phyloP scores from a whole-genome alignment of 1,140 invertebrate genomes.

The Cecropterus lyciades region DNA sequence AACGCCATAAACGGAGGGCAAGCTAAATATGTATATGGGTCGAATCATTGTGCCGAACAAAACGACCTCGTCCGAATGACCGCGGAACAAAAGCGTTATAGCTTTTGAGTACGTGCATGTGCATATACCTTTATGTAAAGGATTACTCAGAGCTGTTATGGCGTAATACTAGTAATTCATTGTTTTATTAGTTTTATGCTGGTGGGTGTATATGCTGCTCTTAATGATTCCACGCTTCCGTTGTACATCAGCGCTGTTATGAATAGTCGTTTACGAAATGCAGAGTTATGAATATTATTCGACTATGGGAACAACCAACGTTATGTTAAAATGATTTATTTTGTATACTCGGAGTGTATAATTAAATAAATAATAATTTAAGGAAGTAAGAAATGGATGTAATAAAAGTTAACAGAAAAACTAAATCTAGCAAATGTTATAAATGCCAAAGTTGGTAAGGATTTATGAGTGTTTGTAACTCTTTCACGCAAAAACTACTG shows the following conservation, averaged over 20 bases:
- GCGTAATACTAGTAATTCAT: slow-evolving; percentile 8
- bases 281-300: neutral
- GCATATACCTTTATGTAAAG: slow-evolving; percentile 21
- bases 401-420: no score
- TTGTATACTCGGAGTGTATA: no score
- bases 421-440: no score
- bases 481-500: no score
- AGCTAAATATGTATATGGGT: slow-evolving; percentile 21
- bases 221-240: slow-evolving; percentile 11
- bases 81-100: slow-evolving; percentile 31
- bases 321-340: neutral
- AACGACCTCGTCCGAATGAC: slow-evolving; percentile 30
- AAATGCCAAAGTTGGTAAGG: no score
- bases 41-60: slow-evolving; percentile 24
- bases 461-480: no score
- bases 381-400: no score
- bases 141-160: slow-evolving; percentile 3
- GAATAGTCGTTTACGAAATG: neutral
- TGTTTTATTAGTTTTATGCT: slow-evolving; percentile 11
- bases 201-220: neutral
- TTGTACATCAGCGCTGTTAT: no score
- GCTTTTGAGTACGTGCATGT: slow-evolving; percentile 27
- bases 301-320: neutral
- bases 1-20: neutral
- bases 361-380: no score